These are phyloP conservation scores for Caenorhabditis zanzibari DNA, from an alignment of 2,888 invertebrate species.

Conservation along the genomic window DNA sequence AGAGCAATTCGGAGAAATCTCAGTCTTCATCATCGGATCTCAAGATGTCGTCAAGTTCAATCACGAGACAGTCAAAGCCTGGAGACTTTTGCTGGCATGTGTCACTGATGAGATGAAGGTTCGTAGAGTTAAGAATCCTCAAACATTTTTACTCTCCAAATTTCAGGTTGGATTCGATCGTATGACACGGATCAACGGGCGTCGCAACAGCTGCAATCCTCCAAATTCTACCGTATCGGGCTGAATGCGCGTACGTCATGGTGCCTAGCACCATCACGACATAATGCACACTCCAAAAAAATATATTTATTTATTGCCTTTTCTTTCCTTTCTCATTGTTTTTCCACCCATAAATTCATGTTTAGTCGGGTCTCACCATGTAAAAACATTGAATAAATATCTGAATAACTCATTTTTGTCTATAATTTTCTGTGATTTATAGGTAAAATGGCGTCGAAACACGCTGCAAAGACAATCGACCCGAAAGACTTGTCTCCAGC, in stretches of 20 bases:
- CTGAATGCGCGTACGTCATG: conserved; percentile 29
- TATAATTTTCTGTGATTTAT: background rate
- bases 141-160: background rate
- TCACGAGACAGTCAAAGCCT: conserved; percentile 73
- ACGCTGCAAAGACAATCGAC: conserved; percentile 65
- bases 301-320: background rate
- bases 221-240: conserved; percentile 89
- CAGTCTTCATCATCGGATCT: conserved; percentile 73
- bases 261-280: conserved; percentile 33
- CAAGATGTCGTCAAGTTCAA: conserved; percentile 75
- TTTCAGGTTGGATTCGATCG: conserved; percentile 67
- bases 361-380: conserved; percentile 44
- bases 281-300: conserved; percentile 34
- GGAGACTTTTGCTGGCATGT: conserved; percentile 73
- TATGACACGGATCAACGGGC: conserved; percentile 64
- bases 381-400: conserved; percentile 50
- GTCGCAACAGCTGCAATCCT: conserved; percentile 85
- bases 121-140: background rate
- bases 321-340: conserved; percentile 5
- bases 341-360: conserved; percentile 3
- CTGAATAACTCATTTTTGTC: background rate
- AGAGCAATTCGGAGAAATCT: conserved; percentile 75
- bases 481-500: conserved; percentile 71
- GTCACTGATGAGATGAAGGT: conserved; percentile 76
- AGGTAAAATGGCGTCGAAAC: conserved; percentile 56